Evolutionary conservation across 2,888 invertebrate genomes (phyloP), one percentile per base, ranked within the genome.

Genomic region (Caenorhabditis drosophilae): DNA sequence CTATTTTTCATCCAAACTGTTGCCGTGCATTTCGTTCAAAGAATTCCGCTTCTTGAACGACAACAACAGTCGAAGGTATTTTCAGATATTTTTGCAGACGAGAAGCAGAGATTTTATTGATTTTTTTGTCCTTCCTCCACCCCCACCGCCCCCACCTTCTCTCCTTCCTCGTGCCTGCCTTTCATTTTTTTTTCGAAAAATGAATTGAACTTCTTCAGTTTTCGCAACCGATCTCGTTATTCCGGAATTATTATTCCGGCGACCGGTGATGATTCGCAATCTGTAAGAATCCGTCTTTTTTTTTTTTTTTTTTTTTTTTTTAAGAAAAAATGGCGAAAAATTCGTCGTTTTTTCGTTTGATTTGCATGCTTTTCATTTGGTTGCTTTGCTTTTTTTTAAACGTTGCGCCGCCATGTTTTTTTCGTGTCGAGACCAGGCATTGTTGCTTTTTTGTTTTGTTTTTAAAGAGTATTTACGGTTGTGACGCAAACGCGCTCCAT

Each of bases 11-110:
- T 62, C 72, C 2, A 45, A 60, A 36, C 50, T 74, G 20, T 48
- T 76, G 1, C 73, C 73, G 2, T 73, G 63, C 40, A 23, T 54
- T n/a, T 50, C 69, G 22, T 77, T 75, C 58, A 69, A 67, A 38
- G 76, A 75, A 25, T 71, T 78, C 59, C 59, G 69, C 22, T 54
- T 73, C 1, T 58, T 77, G 4, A 59, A 60, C 22, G 76, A 75
- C 35, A 68, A 59, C 27, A 60, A 59, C 35, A 57, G n/a, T n/a
- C n/a, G n/a, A n/a, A n/a, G n/a, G n/a, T n/a, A n/a, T n/a, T n/a
- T n/a, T n/a, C n/a, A n/a, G n/a, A n/a, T n/a, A n/a, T n/a, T n/a
- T n/a, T n/a, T n/a, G n/a, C n/a, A n/a, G n/a, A n/a, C n/a, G n/a
- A n/a, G n/a, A n/a, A n/a, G n/a, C n/a, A n/a, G n/a, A n/a, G n/a